A percentile compares a stretch with the other conserved stretches of the same genome.
Conservation (phyloP, 2,888 invertebrate genomes). For the Lasioglossum pauxillum region DNA sequence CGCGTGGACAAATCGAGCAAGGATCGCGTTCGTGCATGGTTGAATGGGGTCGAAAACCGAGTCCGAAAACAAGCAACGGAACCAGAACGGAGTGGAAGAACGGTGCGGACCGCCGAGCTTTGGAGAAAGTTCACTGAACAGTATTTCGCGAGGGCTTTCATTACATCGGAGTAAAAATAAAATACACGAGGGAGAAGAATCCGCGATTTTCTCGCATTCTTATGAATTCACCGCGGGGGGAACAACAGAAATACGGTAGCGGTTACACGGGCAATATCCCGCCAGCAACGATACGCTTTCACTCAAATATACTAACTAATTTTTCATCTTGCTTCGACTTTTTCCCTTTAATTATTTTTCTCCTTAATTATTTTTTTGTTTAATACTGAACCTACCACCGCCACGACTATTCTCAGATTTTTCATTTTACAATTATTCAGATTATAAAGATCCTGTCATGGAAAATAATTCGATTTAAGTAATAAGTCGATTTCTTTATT, state of each 20-base stretch:
- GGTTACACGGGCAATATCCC: not conserved
- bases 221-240: not conserved
- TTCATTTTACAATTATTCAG: too few relatives aligned
- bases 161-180: constrained; percentile 12
- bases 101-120: constrained; percentile 34
- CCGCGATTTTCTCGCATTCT: not conserved
- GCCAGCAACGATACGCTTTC: not conserved
- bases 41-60: constrained; percentile 41
- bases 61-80: constrained; percentile 42
- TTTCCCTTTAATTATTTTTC: not conserved
- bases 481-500: not conserved
- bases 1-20: not conserved
- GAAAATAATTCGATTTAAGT: not conserved
- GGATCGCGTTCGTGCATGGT: constrained; percentile 19
- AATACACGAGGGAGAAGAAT: not conserved
- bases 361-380: not conserved
- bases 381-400: too few relatives aligned
- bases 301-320: not conserved
- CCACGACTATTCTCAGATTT: not conserved
- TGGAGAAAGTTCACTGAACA: constrained; percentile 48
- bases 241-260: not conserved
- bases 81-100: constrained; percentile 43
- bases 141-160: constrained; percentile 21
- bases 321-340: not conserved
- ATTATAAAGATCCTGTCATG: not conserved